phyloP scores from a whole-genome alignment of 2,888 invertebrate species.

The Diachrysia chrysitis region DNA sequence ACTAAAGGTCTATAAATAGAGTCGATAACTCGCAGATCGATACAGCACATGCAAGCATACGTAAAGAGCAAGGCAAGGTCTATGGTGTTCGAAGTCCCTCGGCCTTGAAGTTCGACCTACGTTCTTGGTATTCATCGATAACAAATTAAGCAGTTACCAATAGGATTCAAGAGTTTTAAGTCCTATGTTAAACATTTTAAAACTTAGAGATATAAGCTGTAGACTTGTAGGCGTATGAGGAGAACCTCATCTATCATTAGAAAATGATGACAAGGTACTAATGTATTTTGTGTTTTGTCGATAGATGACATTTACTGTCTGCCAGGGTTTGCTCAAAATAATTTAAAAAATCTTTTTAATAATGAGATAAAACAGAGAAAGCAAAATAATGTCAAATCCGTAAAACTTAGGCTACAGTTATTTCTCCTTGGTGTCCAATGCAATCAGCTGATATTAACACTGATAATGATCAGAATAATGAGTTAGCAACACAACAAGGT shows the following conservation, averaged over 20 bases:
- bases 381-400: too few species aligned
- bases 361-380: too few species aligned
- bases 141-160: neutral
- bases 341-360: too few species aligned
- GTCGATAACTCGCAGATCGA: constrained; percentile 42
- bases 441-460: constrained; percentile 12
- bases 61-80: constrained; percentile 49
- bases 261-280: too few species aligned
- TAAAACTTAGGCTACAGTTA: neutral
- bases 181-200: neutral
- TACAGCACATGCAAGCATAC: constrained; percentile 51
- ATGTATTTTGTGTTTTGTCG: too few species aligned
- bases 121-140: neutral
- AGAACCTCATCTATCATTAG: too few species aligned
- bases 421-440: constrained; percentile 16
- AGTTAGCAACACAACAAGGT: constrained; percentile 16
- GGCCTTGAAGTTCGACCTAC: constrained; percentile 30
- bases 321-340: neutral
- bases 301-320: neutral
- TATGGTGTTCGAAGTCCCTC: constrained; percentile 29
- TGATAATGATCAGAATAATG: constrained; percentile 16
- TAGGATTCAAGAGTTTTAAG: neutral
- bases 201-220: neutral
- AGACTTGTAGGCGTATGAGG: neutral
- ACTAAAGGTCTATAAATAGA: constrained; percentile 36